These are phyloP conservation scores for Natrix natrix DNA, from an alignment of 2,797 vertebrate genomes.

Conservation along the genomic window DNA sequence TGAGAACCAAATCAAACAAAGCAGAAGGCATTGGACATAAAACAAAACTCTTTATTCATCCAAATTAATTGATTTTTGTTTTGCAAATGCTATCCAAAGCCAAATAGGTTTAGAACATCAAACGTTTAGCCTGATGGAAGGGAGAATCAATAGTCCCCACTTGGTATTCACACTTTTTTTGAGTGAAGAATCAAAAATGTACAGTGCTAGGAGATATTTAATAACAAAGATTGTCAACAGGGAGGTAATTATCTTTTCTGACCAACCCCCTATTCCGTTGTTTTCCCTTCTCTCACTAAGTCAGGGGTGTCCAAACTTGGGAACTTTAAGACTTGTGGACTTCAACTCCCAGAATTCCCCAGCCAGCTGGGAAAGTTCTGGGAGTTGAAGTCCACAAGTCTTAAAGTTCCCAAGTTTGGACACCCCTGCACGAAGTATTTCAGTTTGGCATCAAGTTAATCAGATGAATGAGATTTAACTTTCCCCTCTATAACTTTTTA, in stretches of 20 bases:
- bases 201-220: slow-evolving; percentile 2
- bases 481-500: neutral
- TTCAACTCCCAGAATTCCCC: too few relatives aligned
- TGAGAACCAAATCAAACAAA: neutral
- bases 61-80: neutral
- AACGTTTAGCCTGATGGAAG: neutral
- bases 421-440: neutral
- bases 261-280: neutral
- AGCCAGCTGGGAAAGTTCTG: too few relatives aligned
- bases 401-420: too few relatives aligned
- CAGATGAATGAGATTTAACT: slow-evolving; percentile 39
- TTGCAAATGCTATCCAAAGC: neutral
- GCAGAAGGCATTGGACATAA: neutral
- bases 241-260: neutral
- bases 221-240: neutral
- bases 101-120: neutral
- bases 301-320: too few relatives aligned
- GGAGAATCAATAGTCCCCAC: neutral
- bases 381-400: too few relatives aligned
- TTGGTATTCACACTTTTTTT: neutral
- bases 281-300: neutral
- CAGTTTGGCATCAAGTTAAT: slow-evolving; percentile 26
- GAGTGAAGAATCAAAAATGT: neutral
- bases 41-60: neutral
- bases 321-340: too few relatives aligned